A percentile compares a stretch with the other conserved stretches of the same genome.
These are phyloP conservation scores for Neotoma lepida DNA, from an alignment of 2,113 vertebrate genomes.

Conservation along the genomic window DNA sequence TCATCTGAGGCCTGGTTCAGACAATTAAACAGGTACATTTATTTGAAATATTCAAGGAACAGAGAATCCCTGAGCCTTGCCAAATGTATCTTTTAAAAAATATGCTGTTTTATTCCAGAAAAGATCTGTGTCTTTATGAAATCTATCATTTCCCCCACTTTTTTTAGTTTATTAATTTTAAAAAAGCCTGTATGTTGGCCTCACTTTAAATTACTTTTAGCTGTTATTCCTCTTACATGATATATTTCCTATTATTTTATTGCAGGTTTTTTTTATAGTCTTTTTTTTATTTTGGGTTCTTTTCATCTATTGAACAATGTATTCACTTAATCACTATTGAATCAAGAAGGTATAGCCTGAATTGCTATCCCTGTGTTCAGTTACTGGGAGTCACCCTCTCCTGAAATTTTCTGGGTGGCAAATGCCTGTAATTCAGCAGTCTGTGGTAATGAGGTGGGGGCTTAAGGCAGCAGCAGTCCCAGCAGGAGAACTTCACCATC, in stretches of 20 bases:
- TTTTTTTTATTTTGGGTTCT: constrained; percentile 51
- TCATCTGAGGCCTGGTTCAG: constrained; percentile 39
- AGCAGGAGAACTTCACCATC: background rate
- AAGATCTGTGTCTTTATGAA: constrained; percentile 13
- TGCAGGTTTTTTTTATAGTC: background rate
- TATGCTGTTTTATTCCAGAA: constrained; percentile 50
- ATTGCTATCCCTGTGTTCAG: background rate
- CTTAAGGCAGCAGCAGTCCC: background rate
- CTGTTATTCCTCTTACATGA: constrained; percentile 4
- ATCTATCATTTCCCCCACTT: background rate
- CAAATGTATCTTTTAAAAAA: constrained; percentile 47
- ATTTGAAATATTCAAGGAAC: constrained; percentile 47
- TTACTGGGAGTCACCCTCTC: background rate
- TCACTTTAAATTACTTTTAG: constrained; percentile 35
- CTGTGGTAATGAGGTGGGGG: background rate
- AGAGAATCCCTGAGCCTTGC: constrained; percentile 25
- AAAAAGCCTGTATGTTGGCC: background rate
- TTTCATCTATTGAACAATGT: background rate
- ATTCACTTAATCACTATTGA: background rate
- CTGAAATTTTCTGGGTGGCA: constrained; percentile 8
- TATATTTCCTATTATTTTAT: constrained; percentile 32
- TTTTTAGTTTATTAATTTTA: constrained; percentile 12
- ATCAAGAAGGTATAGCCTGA: constrained; percentile 28
- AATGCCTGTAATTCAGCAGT: background rate
- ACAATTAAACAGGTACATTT: constrained; percentile 38